A percentile compares a stretch with the other conserved stretches of the same genome.
Conservation (phyloP, 1,140 invertebrate species). For the Acromyrmex heyeri region DNA sequence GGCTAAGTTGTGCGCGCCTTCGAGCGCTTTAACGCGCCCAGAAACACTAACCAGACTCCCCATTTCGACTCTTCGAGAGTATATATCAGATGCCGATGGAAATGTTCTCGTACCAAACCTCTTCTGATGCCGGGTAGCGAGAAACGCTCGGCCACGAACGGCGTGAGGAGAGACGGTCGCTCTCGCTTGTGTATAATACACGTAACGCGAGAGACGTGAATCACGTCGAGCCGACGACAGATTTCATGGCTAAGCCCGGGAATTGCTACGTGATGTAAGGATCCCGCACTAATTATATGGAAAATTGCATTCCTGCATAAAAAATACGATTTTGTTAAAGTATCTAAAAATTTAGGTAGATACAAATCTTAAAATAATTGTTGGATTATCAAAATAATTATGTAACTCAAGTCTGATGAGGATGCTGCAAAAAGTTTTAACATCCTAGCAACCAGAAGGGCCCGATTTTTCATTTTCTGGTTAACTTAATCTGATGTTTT, state of each 20-base stretch:
- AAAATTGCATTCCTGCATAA: too few species aligned
- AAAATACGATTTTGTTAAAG: too few species aligned
- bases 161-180: conserved; percentile 27
- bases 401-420: too few species aligned
- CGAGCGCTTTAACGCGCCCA: conserved; percentile 71
- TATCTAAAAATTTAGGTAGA: too few species aligned
- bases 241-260: conserved; percentile 4
- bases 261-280: not conserved
- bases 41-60: conserved; percentile 83
- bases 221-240: conserved; percentile 58
- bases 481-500: too few species aligned
- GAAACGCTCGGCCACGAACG: not conserved
- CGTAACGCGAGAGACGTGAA: conserved; percentile 60
- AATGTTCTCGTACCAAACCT: conserved; percentile 65
- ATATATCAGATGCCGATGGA: conserved; percentile 69
- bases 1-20: conserved; percentile 31
- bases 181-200: not conserved
- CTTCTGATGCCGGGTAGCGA: conserved; percentile 57
- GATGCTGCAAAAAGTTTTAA: too few species aligned
- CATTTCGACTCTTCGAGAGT: conserved; percentile 74
- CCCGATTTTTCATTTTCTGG: too few species aligned
- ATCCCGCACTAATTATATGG: too few species aligned
- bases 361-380: too few species aligned
- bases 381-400: too few species aligned
- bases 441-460: too few species aligned